phyloP scores from a whole-genome alignment of 1,140 invertebrate genomes.

The Diprion similis region DNA sequence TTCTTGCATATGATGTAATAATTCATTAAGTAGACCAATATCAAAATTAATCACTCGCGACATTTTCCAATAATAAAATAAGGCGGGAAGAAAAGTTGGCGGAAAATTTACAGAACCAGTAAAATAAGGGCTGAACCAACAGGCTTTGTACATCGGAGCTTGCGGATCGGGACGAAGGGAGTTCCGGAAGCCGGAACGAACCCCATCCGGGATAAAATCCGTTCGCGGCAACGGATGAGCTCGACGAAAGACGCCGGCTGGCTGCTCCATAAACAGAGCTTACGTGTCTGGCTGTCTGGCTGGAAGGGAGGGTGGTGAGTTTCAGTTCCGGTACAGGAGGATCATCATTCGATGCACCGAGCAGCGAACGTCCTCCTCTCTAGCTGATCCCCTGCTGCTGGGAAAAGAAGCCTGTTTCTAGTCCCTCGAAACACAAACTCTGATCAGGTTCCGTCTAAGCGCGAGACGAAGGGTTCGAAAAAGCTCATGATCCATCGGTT shows the following conservation, averaged over 20 bases:
- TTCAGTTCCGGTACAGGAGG: background rate
- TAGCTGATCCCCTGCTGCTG: background rate
- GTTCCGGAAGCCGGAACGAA: constrained; percentile 28
- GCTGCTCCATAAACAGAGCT: constrained; percentile 53
- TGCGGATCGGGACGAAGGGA: constrained; percentile 9
- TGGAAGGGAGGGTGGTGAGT: constrained; percentile 16
- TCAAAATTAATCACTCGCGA: constrained; percentile 32
- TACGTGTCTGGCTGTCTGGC: constrained; percentile 27
- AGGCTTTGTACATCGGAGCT: constrained; percentile 46
- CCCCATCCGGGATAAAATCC: constrained; percentile 48
- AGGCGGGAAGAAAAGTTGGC: background rate
- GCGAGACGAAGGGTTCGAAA: no score
- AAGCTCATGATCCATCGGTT: no score
- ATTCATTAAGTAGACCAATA: no score
- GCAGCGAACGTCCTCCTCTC: constrained; percentile 5
- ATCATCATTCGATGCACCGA: constrained; percentile 25
- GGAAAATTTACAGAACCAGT: constrained; percentile 10
- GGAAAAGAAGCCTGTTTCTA: background rate
- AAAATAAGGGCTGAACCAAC: constrained; percentile 26
- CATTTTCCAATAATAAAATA: constrained; percentile 20
- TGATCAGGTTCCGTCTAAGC: no score
- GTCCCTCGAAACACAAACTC: no score
- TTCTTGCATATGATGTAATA: background rate
- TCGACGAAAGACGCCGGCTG: constrained; percentile 48
- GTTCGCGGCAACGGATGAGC: constrained; percentile 48